Base-by-base conservation (phyloP, 1,140 invertebrate species). In the Grapholita molesta region DNA sequence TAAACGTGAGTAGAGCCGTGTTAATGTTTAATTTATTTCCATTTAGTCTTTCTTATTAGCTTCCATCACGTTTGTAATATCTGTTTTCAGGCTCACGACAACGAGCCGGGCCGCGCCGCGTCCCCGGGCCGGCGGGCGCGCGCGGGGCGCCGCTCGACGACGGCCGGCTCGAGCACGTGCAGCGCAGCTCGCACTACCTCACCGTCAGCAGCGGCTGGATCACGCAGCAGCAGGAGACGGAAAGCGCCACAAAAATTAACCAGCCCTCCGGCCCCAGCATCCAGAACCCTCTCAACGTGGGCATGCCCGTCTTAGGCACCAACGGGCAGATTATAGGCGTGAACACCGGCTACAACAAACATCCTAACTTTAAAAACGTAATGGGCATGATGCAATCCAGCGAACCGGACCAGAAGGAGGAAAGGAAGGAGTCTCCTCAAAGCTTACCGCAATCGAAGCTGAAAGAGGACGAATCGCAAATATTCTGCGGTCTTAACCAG, bases 261-360 rank as follows among this genome's bases (percentile, higher is more conserved):
- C 79, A 75, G 25, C 52, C 77, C 6, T 65, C 66, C 28, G 69
- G 73, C 6, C 64, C 66, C 28, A 69, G 73, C 24, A 68, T 76
- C 28, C 83, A 81, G 35, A 76, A 69, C 18, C 32, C 84, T 18
- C 57, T 85, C 4, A 85, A 84, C 68, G 75, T 86, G 0, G 88
- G 88, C 15, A 65, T 88, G 53, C 93, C 93, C 52, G 88, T 94
- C 12, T 76, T 93, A 65, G 92, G 92, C 3, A 92, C 92, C 0
- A 93, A 93, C 70, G 93, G 93, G 18, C 93, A 93, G 85, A 89
- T 94, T 33, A 93, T 94, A 30, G 93, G 92, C 15, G 88, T 94
- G 2, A 93, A 93, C 71, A 91, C 91, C 76, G 82, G 79, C 28
- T 82, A 80, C 82, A 92, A 71, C 70, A 88, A 84, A 72, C 76